phyloP scores from a whole-genome alignment of 1,140 invertebrate genomes.

The Vollenhovia emeryi region DNA sequence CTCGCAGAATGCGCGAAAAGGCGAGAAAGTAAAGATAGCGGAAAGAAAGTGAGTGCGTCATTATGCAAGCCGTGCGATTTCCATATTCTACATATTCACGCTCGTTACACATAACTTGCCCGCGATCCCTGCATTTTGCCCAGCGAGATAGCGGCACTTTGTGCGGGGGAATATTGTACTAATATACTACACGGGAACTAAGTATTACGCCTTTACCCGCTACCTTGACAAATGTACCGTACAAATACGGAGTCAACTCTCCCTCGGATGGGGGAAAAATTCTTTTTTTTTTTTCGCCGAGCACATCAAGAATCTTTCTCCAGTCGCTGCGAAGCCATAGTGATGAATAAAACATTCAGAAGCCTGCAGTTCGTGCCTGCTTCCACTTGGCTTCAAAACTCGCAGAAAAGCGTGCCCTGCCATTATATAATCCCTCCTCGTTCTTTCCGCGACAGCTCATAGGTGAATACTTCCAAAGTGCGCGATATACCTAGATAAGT shows the following conservation, averaged over 20 bases:
- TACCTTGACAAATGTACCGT: slow-evolving; percentile 59
- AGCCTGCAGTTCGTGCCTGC: slow-evolving; percentile 51
- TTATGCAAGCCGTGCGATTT: slow-evolving; percentile 67
- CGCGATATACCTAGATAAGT: slow-evolving; percentile 24
- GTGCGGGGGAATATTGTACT: slow-evolving; percentile 47
- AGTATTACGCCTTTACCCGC: slow-evolving; percentile 34
- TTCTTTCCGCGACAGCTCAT: slow-evolving; percentile 32
- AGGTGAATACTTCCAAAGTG: slow-evolving; percentile 24
- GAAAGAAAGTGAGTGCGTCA: slow-evolving; percentile 64
- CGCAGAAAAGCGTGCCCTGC: slow-evolving; percentile 49
- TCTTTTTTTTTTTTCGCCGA: slow-evolving; percentile 35
- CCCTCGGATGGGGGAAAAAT: neutral
- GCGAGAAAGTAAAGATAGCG: slow-evolving; percentile 68
- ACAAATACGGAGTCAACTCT: slow-evolving; percentile 59
- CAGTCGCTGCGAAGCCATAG: slow-evolving; percentile 56
- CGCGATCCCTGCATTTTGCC: slow-evolving; percentile 68
- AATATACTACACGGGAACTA: slow-evolving; percentile 50
- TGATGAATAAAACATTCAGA: slow-evolving; percentile 58
- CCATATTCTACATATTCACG: slow-evolving; percentile 73
- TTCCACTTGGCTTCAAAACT: slow-evolving; percentile 57
- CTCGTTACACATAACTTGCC: slow-evolving; percentile 62
- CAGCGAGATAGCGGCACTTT: slow-evolving; percentile 59
- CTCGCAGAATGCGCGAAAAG: slow-evolving; percentile 44
- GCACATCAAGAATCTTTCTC: slow-evolving; percentile 59
- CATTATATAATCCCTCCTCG: slow-evolving; percentile 54